Percentiles rank a stretch among this genome's conserved stretches.
phyloP scores from a whole-genome alignment of 2,797 vertebrate species.

The Anableps anableps region DNA sequence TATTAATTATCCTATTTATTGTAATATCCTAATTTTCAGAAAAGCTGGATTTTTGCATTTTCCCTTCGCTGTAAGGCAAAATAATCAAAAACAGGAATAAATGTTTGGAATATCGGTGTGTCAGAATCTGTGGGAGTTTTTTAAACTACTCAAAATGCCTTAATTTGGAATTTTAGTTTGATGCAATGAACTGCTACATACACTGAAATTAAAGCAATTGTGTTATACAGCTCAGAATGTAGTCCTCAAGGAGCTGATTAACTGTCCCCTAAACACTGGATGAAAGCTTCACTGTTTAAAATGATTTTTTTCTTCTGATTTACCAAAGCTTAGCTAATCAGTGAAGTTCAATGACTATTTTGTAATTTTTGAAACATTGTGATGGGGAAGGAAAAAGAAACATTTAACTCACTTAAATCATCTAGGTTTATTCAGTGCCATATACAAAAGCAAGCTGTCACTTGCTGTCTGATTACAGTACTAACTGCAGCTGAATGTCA shows the following conservation, averaged over 20 bases:
- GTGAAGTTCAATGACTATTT: background rate
- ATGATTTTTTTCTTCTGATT: background rate
- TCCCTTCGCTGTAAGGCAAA: background rate
- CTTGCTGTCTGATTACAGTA: slow-evolving; percentile 72
- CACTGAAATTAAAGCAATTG: background rate
- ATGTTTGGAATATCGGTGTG: background rate
- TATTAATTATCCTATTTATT: no score
- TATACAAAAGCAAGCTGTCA: slow-evolving; percentile 81
- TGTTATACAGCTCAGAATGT: background rate
- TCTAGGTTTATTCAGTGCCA: slow-evolving; percentile 82
- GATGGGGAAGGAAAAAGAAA: slow-evolving; percentile 12
- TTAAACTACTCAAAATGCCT: background rate
- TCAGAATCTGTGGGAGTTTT: background rate
- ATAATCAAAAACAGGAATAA: background rate
- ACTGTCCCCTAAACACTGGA: no score
- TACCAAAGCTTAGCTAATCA: background rate
- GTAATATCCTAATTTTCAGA: background rate
- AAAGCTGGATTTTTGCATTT: background rate
- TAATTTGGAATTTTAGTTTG: background rate
- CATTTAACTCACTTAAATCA: slow-evolving; percentile 66
- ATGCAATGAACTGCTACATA: background rate
- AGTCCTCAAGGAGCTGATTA: background rate
- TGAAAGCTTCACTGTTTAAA: background rate
- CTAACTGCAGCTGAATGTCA: slow-evolving; percentile 62
- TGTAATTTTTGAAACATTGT: background rate